Base-by-base conservation (phyloP, 2,888 invertebrate genomes). In the Candidula unifasciata region DNA sequence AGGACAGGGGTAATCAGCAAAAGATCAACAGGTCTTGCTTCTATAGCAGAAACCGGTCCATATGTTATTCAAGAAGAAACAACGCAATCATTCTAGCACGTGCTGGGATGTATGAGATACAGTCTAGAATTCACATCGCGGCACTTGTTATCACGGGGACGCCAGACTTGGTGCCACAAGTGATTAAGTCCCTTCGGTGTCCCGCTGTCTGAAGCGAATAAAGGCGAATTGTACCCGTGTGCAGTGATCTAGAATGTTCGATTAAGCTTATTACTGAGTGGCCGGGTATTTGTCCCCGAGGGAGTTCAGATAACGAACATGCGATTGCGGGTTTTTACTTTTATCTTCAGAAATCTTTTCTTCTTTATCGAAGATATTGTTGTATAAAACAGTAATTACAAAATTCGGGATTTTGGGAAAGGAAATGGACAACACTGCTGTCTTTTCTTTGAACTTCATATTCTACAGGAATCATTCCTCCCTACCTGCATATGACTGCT, bases 21-120 rank as follows among this genome's bases (percentile, higher is more conserved):
- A 18, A 44, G 71, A 44, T 71, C 71, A 44, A 3, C 37, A 44
- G n/a, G 21, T 71, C 71, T 71, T 10, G n/a, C 37, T 37, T 37
- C 10, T 37, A n/a, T n/a, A 68, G n/a, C 71, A 71, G 8, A 44
- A 24, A 5, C 10, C 24, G 24, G 37, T 71, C 71, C 35, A 37
- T 66, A 68, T 68, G 68, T 68, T 68, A 68, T 68, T 68, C 21
- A 68, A 33, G 10, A 18, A 16, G 16, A 71, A 71, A 71, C 37
- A 71, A 71, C 21, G 21, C n/a, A 37, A 37, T 71, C 37, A 71
- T 44, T 71, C 37, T 37, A 37, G 71, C 71, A 33, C 71, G 71
- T 71, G 71, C 71, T 37, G 37, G 71, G 71, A 21, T 71, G 71
- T 71, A 71, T 71, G 37, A 24, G 6, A 37, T 37, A 79, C 35